These are phyloP conservation scores for Saguinus midas DNA, from an alignment of 2,113 vertebrate genomes.

Conservation along the genomic window DNA sequence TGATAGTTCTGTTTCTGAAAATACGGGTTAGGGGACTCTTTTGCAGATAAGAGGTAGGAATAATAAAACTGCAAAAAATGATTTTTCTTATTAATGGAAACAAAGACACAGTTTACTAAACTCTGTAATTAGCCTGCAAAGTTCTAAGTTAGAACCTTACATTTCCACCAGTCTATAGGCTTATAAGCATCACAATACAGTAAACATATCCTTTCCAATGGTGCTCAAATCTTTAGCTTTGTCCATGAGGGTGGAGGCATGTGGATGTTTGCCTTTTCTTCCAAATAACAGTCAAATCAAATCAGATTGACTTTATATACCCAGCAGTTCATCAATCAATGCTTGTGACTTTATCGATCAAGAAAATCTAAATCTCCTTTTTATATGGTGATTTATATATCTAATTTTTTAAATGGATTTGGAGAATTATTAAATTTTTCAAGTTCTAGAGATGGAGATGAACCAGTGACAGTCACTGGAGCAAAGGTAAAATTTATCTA, in stretches of 20 bases:
- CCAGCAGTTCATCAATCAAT: background rate
- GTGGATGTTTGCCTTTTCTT: background rate
- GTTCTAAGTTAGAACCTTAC: background rate
- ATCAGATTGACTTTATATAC: background rate
- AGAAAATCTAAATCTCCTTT: constrained; percentile 17
- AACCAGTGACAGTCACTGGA: background rate
- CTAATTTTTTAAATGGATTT: background rate
- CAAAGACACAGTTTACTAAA: background rate
- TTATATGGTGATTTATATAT: background rate
- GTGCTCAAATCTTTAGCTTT: background rate
- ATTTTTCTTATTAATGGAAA: background rate
- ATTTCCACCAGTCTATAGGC: background rate
- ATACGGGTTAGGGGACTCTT: background rate
- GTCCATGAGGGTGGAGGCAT: background rate
- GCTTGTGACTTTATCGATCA: background rate
- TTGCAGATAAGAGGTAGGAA: background rate
- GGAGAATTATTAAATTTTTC: constrained; percentile 35
- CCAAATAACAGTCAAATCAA: constrained; percentile 2
- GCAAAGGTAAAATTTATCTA: background rate
- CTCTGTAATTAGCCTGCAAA: background rate
- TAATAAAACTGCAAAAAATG: background rate
- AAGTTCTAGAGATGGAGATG: background rate
- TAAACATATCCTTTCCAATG: background rate
- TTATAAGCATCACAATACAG: background rate
- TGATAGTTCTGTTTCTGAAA: background rate